Percentiles rank a stretch among this genome's conserved stretches.
phyloP scores from a whole-genome alignment of 2,113 vertebrate genomes.

The Hassar affinis region DNA sequence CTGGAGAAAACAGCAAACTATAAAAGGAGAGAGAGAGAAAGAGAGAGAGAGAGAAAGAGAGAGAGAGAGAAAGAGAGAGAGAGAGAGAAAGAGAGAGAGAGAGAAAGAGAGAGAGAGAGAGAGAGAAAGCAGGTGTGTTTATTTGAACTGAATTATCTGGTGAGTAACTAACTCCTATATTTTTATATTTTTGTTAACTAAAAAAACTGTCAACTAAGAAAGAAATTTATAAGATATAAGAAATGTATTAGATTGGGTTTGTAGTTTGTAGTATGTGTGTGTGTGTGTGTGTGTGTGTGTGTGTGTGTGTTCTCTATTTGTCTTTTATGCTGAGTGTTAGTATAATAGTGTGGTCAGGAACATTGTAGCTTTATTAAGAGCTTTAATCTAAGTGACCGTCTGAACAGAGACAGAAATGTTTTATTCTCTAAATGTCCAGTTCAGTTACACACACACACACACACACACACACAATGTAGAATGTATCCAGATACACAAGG shows the following conservation, averaged over 20 bases:
- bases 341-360: not conserved
- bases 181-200: not conserved
- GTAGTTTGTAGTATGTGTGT: not conserved
- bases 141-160: not conserved
- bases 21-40: constrained; percentile 38
- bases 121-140: not conserved
- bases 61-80: not conserved
- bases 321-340: not conserved
- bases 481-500: too few species aligned
- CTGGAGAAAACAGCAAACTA: constrained; percentile 30
- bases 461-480: too few species aligned
- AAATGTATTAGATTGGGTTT: too few species aligned
- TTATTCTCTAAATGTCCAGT: too few species aligned
- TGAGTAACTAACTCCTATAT: not conserved
- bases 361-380: too few species aligned
- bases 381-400: not conserved
- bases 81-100: not conserved
- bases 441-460: too few species aligned
- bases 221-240: too few species aligned
- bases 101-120: not conserved
- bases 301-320: not conserved
- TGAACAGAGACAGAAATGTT: too few species aligned
- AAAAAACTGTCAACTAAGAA: too few species aligned
- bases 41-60: not conserved
- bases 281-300: not conserved